These are phyloP conservation scores for Ctena decussata DNA, from an alignment of 2,888 invertebrate genomes.

Conservation along the genomic window DNA sequence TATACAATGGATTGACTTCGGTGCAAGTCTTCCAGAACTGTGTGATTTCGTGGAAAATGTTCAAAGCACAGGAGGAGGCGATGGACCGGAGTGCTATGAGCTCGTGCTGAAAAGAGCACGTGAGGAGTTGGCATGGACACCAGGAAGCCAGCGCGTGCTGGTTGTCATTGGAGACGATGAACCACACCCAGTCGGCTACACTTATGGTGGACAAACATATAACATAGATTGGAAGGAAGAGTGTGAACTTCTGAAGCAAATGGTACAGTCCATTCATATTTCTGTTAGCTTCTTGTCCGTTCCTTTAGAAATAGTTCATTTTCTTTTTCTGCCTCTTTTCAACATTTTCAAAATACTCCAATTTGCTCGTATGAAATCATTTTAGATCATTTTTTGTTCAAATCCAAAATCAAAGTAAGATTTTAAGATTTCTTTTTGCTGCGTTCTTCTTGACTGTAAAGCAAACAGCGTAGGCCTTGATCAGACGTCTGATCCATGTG, in stretches of 20 bases:
- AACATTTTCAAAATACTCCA: not conserved
- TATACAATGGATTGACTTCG: conserved; percentile 80
- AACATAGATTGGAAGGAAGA: conserved; percentile 79
- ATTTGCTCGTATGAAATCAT: not conserved
- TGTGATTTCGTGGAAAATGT: conserved; percentile 76
- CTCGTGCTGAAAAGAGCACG: conserved; percentile 78
- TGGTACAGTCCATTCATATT: conserved; percentile 44
- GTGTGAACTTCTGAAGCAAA: conserved; percentile 59
- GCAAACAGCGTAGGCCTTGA: no score
- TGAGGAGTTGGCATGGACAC: conserved; percentile 76
- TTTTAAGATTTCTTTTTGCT: no score
- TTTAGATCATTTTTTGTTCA: not conserved
- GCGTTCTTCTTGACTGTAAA: no score
- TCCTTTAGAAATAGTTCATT: not conserved
- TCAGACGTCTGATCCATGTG: no score
- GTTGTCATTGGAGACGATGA: conserved; percentile 81
- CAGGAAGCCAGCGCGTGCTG: conserved; percentile 77
- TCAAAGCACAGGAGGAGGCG: conserved; percentile 77
- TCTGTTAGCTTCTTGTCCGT: not conserved
- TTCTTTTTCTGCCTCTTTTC: not conserved
- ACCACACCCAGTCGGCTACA: conserved; percentile 75
- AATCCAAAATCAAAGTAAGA: no score
- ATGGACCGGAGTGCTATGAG: conserved; percentile 83
- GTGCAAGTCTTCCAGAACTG: conserved; percentile 72
- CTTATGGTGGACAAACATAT: conserved; percentile 63